Base-by-base conservation (phyloP, 2,113 vertebrate species). In the Ranitomeya imitator region DNA sequence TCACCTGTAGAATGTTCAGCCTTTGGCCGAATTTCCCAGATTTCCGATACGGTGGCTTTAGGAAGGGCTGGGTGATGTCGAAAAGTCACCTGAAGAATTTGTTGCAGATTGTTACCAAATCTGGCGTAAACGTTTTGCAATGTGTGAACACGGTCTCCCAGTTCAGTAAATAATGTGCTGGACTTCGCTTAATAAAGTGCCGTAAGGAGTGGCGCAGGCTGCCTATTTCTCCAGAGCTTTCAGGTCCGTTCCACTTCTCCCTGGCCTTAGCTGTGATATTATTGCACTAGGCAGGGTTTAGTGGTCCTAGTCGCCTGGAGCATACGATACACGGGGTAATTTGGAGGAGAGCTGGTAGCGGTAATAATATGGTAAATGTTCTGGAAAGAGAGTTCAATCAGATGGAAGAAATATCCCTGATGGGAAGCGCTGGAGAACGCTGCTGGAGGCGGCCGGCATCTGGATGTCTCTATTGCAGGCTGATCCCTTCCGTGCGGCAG, bases 331-430 rank as follows among this genome's bases (percentile, higher is more conserved):
- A 37, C 85, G 80, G 52, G 37, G 55, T 85, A 84, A 79, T 79
- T 90, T 87, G 83, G 54, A 84, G 59, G 82, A 86, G 83, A 84
- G 85, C 67, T 93, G 93, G 94, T 94, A 93, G 92, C 90, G 90
- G 89, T 63, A 15, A 85, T 93, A 93, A 93, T 94, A 90, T 91
- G 93, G 90, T 94, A 92, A 95, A 94, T 90, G 89, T 91, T 91
- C 90, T 93, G 92, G 94, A 95, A 95, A 93, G 90, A 90, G 90
- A 91, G 93, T 86, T 94, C 90, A 85, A 83, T 93, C 92, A 89
- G 69, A 88, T 88, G 93, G 92, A 95, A 93, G 90, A 94, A 90
- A 85, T 90, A 89, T 0, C 89, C 83, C 83, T 91, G 90, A 89
- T 61, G 90, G 90, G 92, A 83, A 93, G 88, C 79, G 91, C 87